phyloP scores from a whole-genome alignment of 2,797 vertebrate genomes.

The Smutsia temminckii region DNA sequence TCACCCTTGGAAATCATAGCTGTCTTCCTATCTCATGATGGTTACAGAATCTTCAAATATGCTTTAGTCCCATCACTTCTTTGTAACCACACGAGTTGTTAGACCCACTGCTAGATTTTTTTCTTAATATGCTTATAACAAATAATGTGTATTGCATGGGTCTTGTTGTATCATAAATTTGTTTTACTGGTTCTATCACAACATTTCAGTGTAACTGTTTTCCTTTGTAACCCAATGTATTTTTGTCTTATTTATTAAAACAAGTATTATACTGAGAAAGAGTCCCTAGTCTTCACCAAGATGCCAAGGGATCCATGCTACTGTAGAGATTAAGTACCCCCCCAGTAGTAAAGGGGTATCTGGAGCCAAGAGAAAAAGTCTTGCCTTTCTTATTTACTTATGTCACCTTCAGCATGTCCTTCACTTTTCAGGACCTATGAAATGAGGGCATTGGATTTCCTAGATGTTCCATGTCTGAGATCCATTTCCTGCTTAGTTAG shows the following conservation, averaged over 20 bases:
- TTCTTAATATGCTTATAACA: conserved; percentile 18
- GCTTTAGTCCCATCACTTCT: not conserved
- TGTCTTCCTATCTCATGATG: not conserved
- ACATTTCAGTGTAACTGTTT: not conserved
- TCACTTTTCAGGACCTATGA: not conserved
- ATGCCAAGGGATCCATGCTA: not conserved
- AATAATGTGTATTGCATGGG: not conserved
- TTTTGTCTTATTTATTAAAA: not conserved
- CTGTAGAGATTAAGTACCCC: not conserved
- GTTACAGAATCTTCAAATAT: not conserved
- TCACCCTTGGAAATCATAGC: not conserved
- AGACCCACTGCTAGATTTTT: not conserved
- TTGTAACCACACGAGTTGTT: not conserved
- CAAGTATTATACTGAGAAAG: not conserved
- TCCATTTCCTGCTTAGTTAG: not conserved
- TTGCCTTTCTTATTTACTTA: not conserved
- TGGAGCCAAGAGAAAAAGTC: not conserved
- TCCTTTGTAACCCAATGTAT: not conserved
- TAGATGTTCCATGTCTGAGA: not conserved
- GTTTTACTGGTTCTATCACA: not conserved
- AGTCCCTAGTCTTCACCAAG: not conserved
- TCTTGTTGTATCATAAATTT: not conserved
- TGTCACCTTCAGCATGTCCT: not conserved
- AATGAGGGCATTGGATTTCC: not conserved
- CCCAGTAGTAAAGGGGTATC: not conserved